These are phyloP conservation scores for Oreochromis mossambicus DNA, from an alignment of 2,797 vertebrate genomes.

Conservation along the genomic window DNA sequence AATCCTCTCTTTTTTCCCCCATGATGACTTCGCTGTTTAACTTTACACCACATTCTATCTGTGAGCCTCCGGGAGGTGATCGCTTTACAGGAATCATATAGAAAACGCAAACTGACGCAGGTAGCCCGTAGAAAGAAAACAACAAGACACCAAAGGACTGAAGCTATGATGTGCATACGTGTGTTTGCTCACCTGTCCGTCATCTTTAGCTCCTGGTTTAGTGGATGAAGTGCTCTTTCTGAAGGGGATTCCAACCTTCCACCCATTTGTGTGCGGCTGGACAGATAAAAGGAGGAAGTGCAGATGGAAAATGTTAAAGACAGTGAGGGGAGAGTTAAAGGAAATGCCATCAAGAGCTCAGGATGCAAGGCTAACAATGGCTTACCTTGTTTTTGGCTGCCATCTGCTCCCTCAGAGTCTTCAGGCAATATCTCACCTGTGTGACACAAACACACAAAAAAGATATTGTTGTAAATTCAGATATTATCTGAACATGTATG, in stretches of 20 bases:
- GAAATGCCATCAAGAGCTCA: constrained; percentile 25
- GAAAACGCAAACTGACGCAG: background rate
- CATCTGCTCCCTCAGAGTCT: constrained; percentile 80
- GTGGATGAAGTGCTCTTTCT: constrained; percentile 39
- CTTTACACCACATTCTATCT: background rate
- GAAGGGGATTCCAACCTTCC: constrained; percentile 61
- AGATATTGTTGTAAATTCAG: background rate
- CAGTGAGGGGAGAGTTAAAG: background rate
- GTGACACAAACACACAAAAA: background rate
- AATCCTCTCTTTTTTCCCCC: background rate
- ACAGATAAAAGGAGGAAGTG: constrained; percentile 34
- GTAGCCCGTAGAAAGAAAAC: background rate
- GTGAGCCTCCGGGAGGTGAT: background rate
- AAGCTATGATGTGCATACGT: background rate
- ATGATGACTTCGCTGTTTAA: background rate
- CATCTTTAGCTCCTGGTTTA: constrained; percentile 29
- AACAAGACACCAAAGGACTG: background rate
- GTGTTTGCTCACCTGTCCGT: constrained; percentile 52
- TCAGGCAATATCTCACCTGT: constrained; percentile 81
- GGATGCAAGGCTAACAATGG: constrained; percentile 34
- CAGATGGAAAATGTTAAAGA: background rate
- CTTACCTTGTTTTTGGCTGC: constrained; percentile 76
- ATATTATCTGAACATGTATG: background rate
- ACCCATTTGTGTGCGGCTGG: constrained; percentile 54
- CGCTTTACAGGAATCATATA: background rate